Base-by-base conservation (phyloP, 2,888 invertebrate genomes). In the Chalcosyrphus nemorum region DNA sequence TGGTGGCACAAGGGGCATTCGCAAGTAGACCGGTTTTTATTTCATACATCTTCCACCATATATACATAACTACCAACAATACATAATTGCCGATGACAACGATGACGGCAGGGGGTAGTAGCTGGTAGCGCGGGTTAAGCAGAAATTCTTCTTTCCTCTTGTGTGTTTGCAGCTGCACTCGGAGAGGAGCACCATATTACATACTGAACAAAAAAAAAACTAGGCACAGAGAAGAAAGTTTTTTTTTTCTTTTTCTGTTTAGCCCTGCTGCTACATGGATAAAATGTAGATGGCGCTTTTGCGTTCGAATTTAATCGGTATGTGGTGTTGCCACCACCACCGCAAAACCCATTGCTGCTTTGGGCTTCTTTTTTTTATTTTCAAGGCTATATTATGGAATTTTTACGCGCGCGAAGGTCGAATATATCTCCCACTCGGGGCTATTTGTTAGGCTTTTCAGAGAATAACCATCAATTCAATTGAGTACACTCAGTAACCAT, bases 21-120 rank as follows among this genome's bases (percentile, higher is more conserved):
- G 80, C 74, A 78, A 63, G 50, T 72, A 80, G 84, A 84, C 84
- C 84, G 80, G 84, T 84, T 80, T 77, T 80, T 65, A 75, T 84
- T 75, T 50, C 75, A 84, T 80, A 80, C 80, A 80, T 84, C 80
- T 74, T 70, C 80, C 68, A 78, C 13, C 45, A 56, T 72, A 68
- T 52, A 47, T 65, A 78, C 45, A 56, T 72, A 68, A 45, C 38
- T 65, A 78, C 41, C 47, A 68, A 24, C 56, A 84, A 70, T 63
- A 84, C 66, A 78, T 68, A 59, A 78, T 82, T 82, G 72, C 72
- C 43, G 68, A 82, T 63, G 81, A 81, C 81, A 75, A 81, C 68
- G 54, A 54, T 9, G n/a, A 57, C 27, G 70, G 54, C 27, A 70
- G 52, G 63, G 74, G 80, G 70, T 68, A 45, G 54, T 47, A 71